These are phyloP conservation scores for Oscheius sp. DNA, from an alignment of 2,888 invertebrate genomes.

Conservation along the genomic window DNA sequence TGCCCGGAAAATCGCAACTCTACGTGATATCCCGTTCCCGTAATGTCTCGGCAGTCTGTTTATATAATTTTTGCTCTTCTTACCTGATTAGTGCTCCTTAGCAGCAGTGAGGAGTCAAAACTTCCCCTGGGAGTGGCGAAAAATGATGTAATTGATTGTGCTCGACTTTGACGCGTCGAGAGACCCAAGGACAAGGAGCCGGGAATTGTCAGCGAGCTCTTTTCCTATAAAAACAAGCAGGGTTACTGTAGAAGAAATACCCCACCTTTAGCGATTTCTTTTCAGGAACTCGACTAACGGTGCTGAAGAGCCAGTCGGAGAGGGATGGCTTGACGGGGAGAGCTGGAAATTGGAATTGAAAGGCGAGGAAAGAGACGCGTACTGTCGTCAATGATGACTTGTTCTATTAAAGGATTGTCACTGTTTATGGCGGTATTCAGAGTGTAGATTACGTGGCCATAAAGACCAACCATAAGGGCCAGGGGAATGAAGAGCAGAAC, in stretches of 20 bases:
- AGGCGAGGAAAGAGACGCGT: background rate
- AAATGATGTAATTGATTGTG: conserved; percentile 44
- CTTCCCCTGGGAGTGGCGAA: conserved; percentile 51
- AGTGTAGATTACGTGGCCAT: conserved; percentile 66
- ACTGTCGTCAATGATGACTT: conserved; percentile 35
- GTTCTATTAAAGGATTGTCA: conserved; percentile 50
- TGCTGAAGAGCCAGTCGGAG: conserved; percentile 54
- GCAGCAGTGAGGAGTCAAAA: conserved; percentile 46
- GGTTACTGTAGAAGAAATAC: too few relatives aligned
- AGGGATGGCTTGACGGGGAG: conserved; percentile 44
- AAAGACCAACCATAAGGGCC: conserved; percentile 79
- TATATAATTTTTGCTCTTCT: background rate
- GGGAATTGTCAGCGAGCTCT: conserved; percentile 48
- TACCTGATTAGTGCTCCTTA: conserved; percentile 53
- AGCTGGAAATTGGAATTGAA: conserved; percentile 3
- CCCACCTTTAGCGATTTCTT: conserved; percentile 17
- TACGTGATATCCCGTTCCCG: too few relatives aligned
- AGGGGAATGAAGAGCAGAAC: conserved; percentile 81
- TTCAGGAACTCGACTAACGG: conserved; percentile 44
- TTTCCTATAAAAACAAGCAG: conserved; percentile 31
- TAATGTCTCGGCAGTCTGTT: too few relatives aligned
- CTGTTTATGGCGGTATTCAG: conserved; percentile 58
- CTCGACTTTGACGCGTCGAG: conserved; percentile 2
- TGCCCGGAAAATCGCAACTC: background rate
- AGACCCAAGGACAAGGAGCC: background rate